Conservation (phyloP, 2,888 invertebrate genomes). For the Trimorus sp. region DNA sequence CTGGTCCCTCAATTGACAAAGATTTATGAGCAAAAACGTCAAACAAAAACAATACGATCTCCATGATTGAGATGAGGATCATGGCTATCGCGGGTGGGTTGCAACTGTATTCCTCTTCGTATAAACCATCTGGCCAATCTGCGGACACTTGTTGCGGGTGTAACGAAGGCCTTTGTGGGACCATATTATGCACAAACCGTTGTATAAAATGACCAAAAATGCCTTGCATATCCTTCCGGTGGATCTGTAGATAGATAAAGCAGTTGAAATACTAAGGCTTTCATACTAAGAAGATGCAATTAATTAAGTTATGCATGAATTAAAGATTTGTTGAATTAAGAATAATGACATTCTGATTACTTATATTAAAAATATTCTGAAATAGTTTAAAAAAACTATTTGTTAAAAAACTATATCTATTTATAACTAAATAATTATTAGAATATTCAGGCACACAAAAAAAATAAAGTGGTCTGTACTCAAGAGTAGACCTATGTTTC, state of each 20-base stretch:
- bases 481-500: too few relatives aligned
- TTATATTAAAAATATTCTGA: too few relatives aligned
- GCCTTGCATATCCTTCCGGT: slow-evolving; percentile 83
- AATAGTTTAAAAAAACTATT: too few relatives aligned
- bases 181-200: slow-evolving; percentile 84
- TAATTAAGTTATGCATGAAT: neutral
- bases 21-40: slow-evolving; percentile 75
- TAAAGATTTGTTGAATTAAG: too few relatives aligned
- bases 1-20: slow-evolving; percentile 85
- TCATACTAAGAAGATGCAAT: neutral
- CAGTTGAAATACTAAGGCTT: neutral
- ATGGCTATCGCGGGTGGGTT: slow-evolving; percentile 96
- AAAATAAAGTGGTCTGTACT: too few relatives aligned
- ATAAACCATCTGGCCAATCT: slow-evolving; percentile 86
- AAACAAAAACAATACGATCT: slow-evolving; percentile 87
- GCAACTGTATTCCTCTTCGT: slow-evolving; percentile 96
- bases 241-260: slow-evolving; percentile 73
- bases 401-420: too few relatives aligned
- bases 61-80: slow-evolving; percentile 93
- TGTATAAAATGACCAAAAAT: slow-evolving; percentile 86
- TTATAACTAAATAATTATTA: too few relatives aligned
- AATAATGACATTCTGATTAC: too few relatives aligned
- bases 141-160: slow-evolving; percentile 82
- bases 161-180: slow-evolving; percentile 82
- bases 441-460: too few relatives aligned